Conservation (phyloP, 2,113 vertebrate genomes). For the Pithys albifrons region DNA sequence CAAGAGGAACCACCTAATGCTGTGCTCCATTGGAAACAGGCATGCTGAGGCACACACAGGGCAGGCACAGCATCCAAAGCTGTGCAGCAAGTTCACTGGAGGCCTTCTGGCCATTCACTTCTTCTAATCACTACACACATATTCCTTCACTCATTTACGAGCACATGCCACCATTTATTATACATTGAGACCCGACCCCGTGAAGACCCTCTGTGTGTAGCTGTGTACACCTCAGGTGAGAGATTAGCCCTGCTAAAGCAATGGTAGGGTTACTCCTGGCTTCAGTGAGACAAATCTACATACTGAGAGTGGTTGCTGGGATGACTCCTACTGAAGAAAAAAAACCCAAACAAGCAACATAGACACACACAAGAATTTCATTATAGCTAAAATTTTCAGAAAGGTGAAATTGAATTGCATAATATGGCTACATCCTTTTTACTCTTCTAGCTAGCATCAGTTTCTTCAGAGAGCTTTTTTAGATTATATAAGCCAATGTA, state of each 20-base stretch:
- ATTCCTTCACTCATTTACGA: not conserved
- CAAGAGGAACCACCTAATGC: not conserved
- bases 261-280: not conserved
- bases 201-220: not conserved
- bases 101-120: not conserved
- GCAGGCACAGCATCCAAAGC: not conserved
- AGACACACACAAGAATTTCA: rapidly evolving
- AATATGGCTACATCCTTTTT: not conserved
- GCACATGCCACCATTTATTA: rapidly evolving
- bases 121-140: not conserved
- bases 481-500: conserved; percentile 40
- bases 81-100: not conserved
- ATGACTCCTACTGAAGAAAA: not conserved
- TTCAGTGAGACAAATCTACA: not conserved
- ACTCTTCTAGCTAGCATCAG: not conserved
- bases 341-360: not conserved
- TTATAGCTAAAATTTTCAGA: not conserved
- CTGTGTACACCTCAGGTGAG: not conserved
- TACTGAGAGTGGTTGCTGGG: not conserved
- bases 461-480: conserved; percentile 38
- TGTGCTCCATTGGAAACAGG: not conserved
- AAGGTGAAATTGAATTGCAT: not conserved
- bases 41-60: not conserved
- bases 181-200: rapidly evolving
- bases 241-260: not conserved